Evolutionary conservation across 2,888 invertebrate species (phyloP), one percentile per base, ranked within the genome.

Genomic region (Hypena proboscidalis): DNA sequence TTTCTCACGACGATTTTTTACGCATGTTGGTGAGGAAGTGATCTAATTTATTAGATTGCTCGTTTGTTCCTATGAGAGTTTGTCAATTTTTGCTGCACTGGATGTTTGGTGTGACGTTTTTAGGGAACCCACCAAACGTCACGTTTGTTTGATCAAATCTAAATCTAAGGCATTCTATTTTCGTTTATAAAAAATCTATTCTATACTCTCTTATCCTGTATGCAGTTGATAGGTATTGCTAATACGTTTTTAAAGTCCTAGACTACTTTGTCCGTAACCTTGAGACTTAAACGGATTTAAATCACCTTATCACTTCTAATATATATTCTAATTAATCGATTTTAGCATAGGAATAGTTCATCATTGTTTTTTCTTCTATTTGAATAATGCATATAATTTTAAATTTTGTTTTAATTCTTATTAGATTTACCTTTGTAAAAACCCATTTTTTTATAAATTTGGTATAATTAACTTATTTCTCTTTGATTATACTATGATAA

Each of bases 1-100:
- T 62, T 73, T 79, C 79, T 74, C 80, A 75, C 80, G 71, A 67
- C 63, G 27, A 25, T 25, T 40, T 58, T 67, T 66, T 45, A 27
- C 45, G 39, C 17, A 40, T 48, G 33, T 23, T 26, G 32, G 29
- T 21, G 7, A 21, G 31, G 42, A 41, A 31, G 22, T 25, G 2
- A 15, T 38, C 26, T 44, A 17, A 39, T 45, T 47, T 31, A 29
- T 29, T 29, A 4, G 8, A 8, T 15, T 29, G 15, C 8, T 29
- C 15, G 14, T 29, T 29, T 15, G 8, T 9, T 29, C 14, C 11
- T 2, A n/a, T 26, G 13, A 11, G 25, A 25, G 10, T n/a, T 8
- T 21, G n/a, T 3, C 5, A 7, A 21, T 21, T 25, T 25, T 11
- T 5, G 2, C n/a, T 14, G n/a, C n/a, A n/a, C n/a, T n/a, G n/a